phyloP scores from a whole-genome alignment of 2,113 vertebrate genomes.

The Nothoprocta pentlandii region DNA sequence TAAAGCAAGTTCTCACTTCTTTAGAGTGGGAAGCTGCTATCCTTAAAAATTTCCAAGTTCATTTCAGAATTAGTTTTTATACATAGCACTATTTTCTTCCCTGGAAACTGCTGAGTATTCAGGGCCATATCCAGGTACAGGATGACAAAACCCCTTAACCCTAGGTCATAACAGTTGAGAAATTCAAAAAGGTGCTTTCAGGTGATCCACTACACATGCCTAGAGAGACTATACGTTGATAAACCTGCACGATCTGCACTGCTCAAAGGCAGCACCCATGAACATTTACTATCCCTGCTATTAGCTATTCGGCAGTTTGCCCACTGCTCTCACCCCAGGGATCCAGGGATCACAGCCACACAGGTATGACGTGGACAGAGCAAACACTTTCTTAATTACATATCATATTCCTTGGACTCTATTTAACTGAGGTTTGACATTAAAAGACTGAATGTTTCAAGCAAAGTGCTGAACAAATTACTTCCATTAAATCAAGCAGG shows the following conservation, averaged over 20 bases:
- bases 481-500: not conserved
- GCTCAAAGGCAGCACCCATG: not conserved
- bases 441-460: no score
- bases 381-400: not conserved
- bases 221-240: not conserved
- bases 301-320: not conserved
- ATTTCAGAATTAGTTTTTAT: not conserved
- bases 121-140: not conserved
- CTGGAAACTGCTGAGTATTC: not conserved
- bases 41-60: not conserved
- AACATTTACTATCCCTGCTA: not conserved
- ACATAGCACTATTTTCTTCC: not conserved
- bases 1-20: not conserved
- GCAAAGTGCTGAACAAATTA: not conserved
- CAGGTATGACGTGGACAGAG: not conserved
- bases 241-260: not conserved
- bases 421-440: not conserved
- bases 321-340: not conserved
- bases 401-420: not conserved
- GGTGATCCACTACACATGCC: accelerated
- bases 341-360: not conserved
- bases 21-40: not conserved
- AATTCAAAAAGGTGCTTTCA: not conserved
- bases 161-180: not conserved
- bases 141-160: not conserved